Base-by-base conservation (phyloP, 2,888 invertebrate species). In the Hipparchia sbordonii region DNA sequence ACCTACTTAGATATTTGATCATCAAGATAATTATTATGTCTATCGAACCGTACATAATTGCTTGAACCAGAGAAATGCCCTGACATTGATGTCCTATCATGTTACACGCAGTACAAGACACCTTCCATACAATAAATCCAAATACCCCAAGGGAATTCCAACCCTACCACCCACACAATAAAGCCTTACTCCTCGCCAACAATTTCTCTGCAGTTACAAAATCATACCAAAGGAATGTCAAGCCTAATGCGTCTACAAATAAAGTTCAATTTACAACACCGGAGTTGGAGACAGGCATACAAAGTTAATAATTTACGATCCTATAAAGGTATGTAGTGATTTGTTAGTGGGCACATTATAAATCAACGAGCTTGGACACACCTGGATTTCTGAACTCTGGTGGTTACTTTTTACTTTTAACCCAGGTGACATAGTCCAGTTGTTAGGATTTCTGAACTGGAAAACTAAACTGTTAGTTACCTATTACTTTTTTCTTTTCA, bases 291-390 rank as follows among this genome's bases (percentile, higher is more conserved):
- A 65, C 10, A 52, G 65, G 65, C 1, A 6, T 65, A 52, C 33
- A 52, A 65, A 65, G 63, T 72, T 74, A 70, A 72, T 74, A 74
- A 74, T 74, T 74, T 74, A 74, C 70, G 74, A 59, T 52, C 9
- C 56, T 67, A 54, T 74, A 74, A 76, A 72, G 76, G 74, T 23
- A 51, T 69, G 74, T 76, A 73, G 77, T 78, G 79, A 78, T 78
- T 77, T 79, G 79, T 80, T 76, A 76, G 74, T 72, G 71, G 72
- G 57, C 71, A 71, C 70, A 76, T 71, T 73, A 74, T 79, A 80
- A 78, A 80, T 80, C 79, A 80, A 76, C 75, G 73, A 71, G 68
- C 68, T 65, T 56, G 67, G 60, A 73, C 72, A 74, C 77, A 80
- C 80, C 80, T 78, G 80, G 75, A 75, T 77, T 74, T 76, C 39